Evolutionary conservation across 2,888 invertebrate genomes (phyloP).

Genomic region (Synergus itoensis): DNA sequence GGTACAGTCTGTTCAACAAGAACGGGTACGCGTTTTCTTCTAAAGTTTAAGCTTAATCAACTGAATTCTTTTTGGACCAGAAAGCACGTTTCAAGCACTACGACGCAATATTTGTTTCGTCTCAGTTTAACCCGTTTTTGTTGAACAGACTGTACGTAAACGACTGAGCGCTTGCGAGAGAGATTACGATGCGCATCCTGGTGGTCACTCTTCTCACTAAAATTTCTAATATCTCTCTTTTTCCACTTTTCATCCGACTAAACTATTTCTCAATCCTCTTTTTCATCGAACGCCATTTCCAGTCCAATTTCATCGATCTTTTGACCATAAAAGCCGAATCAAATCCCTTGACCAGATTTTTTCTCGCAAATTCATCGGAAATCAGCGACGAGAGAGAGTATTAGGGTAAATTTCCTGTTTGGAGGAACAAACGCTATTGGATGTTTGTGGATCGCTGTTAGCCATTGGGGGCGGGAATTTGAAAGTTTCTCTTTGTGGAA

Average conservation of each 20-base stretch:
- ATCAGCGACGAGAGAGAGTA: constrained; percentile 14
- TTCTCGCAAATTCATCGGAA: neutral
- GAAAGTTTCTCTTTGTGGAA: constrained; percentile 32
- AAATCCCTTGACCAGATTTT: neutral
- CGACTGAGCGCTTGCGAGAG: neutral
- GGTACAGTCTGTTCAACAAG: too few species aligned
- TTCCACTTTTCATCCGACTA: neutral
- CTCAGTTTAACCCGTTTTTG: too few species aligned
- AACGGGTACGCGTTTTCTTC: too few species aligned
- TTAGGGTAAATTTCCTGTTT: constrained; percentile 33
- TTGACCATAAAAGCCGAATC: neutral
- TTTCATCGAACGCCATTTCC: too few species aligned
- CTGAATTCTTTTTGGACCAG: too few species aligned
- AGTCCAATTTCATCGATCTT: neutral
- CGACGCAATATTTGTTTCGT: too few species aligned
- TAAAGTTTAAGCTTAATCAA: too few species aligned
- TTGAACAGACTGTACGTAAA: too few species aligned
- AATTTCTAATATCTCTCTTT: neutral
- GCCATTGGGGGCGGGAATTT: constrained; percentile 23
- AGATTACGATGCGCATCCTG: neutral
- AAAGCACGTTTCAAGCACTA: too few species aligned
- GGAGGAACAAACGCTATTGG: constrained; percentile 9
- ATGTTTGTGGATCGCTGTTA: constrained; percentile 21
- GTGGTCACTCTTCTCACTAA: neutral
- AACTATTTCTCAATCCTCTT: neutral